phyloP scores from a whole-genome alignment of 1,140 invertebrate species.

The Daktulosphaira vitifoliae region DNA sequence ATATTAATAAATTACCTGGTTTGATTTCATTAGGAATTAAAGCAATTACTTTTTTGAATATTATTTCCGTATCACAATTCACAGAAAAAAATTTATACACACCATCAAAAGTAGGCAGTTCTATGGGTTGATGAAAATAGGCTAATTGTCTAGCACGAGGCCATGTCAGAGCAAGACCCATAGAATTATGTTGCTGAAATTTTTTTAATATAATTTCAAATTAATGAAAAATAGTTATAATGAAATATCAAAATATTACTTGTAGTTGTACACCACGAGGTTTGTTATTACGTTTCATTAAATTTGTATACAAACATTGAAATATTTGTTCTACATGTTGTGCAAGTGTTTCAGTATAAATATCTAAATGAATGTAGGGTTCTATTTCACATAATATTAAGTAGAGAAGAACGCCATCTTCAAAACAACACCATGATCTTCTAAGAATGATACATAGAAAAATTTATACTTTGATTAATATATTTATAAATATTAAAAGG shows the following conservation, averaged over 20 bases:
- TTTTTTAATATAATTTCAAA: constrained; percentile 38
- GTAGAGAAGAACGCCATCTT: constrained; percentile 65
- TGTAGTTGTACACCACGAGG: constrained; percentile 37
- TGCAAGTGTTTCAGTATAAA: constrained; percentile 51
- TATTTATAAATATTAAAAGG: background rate
- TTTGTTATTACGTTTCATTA: constrained; percentile 61
- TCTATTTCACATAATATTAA: constrained; percentile 67
- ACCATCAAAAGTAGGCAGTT: constrained; percentile 69
- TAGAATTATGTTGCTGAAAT: constrained; percentile 66
- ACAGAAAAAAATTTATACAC: constrained; percentile 58
- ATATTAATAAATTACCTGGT: constrained; percentile 42
- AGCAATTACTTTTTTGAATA: constrained; percentile 65
- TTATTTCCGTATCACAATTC: constrained; percentile 61
- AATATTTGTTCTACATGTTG: constrained; percentile 79
- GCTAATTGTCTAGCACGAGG: constrained; percentile 66
- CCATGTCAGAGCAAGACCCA: constrained; percentile 66
- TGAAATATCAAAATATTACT: too few relatives aligned
- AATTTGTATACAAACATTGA: constrained; percentile 80
- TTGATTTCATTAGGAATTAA: constrained; percentile 61
- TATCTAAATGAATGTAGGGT: constrained; percentile 40
- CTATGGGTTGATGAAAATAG: constrained; percentile 53
- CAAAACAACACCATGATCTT: constrained; percentile 63
- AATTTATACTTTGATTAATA: background rate
- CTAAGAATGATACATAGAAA: constrained; percentile 32
- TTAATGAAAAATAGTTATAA: too few relatives aligned